A percentile compares a stretch with the other conserved stretches of the same genome.
Conservation (phyloP, 2,888 invertebrate species). For the Eilema depressum region DNA sequence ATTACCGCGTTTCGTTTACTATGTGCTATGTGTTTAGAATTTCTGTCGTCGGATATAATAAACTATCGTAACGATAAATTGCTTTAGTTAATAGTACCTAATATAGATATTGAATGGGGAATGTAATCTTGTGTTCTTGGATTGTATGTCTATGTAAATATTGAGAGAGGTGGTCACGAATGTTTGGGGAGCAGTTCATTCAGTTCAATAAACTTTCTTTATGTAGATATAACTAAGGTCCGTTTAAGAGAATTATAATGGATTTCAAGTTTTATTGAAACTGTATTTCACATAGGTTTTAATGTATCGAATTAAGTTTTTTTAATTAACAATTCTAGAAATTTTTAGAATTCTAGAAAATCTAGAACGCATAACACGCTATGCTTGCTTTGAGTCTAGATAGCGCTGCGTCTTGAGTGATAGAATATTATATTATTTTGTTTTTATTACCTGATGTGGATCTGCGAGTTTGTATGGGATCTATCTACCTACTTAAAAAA, state of each 20-base stretch:
- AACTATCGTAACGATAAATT: conserved; percentile 68
- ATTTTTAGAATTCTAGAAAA: no score
- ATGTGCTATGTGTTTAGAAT: conserved; percentile 59
- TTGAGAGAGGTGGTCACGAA: conserved; percentile 9
- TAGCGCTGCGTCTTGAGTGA: background rate
- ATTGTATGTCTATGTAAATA: conserved; percentile 33
- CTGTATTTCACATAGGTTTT: background rate
- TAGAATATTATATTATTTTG: background rate
- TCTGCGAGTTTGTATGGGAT: no score
- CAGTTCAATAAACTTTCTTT: conserved; percentile 4
- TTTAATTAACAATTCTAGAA: no score
- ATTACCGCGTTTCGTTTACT: conserved; percentile 66
- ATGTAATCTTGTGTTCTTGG: conserved; percentile 61
- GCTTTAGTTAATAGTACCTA: conserved; percentile 66
- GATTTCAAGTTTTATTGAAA: background rate
- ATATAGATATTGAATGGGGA: conserved; percentile 63
- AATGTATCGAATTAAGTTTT: background rate
- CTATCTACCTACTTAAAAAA: no score
- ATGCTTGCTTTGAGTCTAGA: background rate
- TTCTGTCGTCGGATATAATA: conserved; percentile 56
- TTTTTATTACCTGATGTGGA: no score
- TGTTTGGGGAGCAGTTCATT: conserved; percentile 4
- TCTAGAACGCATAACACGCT: background rate
- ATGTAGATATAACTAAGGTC: background rate
- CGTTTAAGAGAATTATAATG: background rate